These are phyloP conservation scores for Ceratotherium simum DNA, from an alignment of 2,113 vertebrate genomes.

Conservation along the genomic window DNA sequence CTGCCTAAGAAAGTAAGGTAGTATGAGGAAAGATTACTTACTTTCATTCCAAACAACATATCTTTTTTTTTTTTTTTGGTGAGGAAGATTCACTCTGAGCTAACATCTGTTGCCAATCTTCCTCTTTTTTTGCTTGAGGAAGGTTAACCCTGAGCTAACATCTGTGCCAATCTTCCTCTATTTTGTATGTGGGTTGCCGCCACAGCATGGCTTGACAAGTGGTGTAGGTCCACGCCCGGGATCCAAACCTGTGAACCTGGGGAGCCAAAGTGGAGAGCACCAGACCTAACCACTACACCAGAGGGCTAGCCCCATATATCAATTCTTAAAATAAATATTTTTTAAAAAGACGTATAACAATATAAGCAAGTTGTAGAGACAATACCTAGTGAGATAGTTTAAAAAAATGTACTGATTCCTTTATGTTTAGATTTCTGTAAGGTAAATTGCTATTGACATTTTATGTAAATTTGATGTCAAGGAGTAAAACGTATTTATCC, in stretches of 20 bases:
- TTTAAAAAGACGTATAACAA: background rate
- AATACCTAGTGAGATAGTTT: background rate
- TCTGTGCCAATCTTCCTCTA: no score
- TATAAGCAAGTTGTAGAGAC: background rate
- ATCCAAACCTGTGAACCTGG: no score
- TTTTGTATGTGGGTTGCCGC: no score
- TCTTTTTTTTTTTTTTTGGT: background rate
- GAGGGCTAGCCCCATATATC: no score
- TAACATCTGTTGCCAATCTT: no score
- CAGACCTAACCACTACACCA: no score
- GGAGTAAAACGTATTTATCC: background rate
- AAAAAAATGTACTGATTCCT: background rate
- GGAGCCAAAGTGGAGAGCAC: no score
- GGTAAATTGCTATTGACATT: slow-evolving; percentile 35
- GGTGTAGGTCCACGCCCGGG: no score
- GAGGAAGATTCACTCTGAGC: no score
- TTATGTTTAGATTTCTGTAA: background rate
- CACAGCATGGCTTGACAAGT: no score
- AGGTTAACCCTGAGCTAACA: no score
- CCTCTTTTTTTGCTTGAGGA: no score
- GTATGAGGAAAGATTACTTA: background rate
- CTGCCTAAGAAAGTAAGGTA: background rate
- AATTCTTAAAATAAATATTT: background rate
- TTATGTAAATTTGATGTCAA: slow-evolving; percentile 32
- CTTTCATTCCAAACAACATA: background rate